phyloP scores from a whole-genome alignment of 2,797 vertebrate species.

The Thalassophryne amazonica region DNA sequence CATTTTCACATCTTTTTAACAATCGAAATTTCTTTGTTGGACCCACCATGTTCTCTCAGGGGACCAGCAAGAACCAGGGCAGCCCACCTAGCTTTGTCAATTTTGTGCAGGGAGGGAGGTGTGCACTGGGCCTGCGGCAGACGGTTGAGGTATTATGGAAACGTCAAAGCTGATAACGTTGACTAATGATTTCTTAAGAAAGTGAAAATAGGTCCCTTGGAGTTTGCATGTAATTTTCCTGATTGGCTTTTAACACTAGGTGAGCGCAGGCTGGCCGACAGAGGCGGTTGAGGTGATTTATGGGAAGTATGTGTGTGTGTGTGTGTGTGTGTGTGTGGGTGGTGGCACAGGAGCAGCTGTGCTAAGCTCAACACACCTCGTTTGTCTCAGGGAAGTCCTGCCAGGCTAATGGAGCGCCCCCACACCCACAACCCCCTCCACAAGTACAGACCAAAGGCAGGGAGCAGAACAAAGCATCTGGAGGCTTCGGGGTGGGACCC shows the following conservation, averaged over 20 bases:
- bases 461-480: constrained; percentile 64
- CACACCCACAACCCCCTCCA: constrained; percentile 68
- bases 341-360: constrained; percentile 89
- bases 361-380: constrained; percentile 85
- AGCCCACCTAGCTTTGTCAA: constrained; percentile 46
- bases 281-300: constrained; percentile 89
- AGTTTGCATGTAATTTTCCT: constrained; percentile 96
- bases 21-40: constrained; percentile 29
- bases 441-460: constrained; percentile 64
- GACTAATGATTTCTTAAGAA: constrained; percentile 87
- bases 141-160: constrained; percentile 70
- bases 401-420: constrained; percentile 82
- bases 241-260: constrained; percentile 97
- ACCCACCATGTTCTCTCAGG: constrained; percentile 19
- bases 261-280: constrained; percentile 73
- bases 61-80: constrained; percentile 22
- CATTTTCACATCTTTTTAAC: neutral
- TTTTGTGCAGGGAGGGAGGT: constrained; percentile 30
- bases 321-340: constrained; percentile 18
- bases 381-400: constrained; percentile 89
- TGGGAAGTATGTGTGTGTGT: constrained; percentile 63
- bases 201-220: constrained; percentile 86
- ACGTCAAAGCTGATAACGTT: constrained; percentile 77
- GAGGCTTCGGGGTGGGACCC: constrained; percentile 54
- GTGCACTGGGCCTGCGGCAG: constrained; percentile 46